Conservation (phyloP, 2,113 vertebrate genomes). For the Cinclus mexicanus region DNA sequence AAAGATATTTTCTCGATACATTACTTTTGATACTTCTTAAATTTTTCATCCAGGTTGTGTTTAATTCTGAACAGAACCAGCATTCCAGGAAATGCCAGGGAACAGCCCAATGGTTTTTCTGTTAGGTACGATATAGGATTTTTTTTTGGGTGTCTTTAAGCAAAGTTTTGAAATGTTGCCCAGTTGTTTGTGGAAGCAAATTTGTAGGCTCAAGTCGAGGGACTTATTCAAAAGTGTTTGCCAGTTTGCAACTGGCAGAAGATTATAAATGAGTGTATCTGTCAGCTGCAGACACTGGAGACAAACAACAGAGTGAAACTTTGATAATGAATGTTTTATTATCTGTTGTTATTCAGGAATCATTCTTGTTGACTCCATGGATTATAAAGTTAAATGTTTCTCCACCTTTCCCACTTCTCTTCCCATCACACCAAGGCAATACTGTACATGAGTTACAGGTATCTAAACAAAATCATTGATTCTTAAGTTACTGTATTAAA, state of each 20-base stretch:
- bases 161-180: conserved; percentile 26
- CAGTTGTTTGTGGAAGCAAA: conserved; percentile 33
- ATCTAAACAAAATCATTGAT: background rate
- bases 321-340: conserved; percentile 47
- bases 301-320: conserved; percentile 26
- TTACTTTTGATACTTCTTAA: background rate
- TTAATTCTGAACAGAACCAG: background rate
- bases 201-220: background rate
- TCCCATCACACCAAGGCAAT: background rate
- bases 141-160: background rate
- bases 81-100: background rate
- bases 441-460: background rate
- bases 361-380: conserved; percentile 10
- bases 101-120: background rate
- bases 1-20: background rate
- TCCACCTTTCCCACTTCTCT: background rate
- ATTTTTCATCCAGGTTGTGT: background rate
- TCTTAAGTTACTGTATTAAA: background rate
- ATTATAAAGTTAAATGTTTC: conserved; percentile 27
- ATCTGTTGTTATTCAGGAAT: conserved; percentile 29
- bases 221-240: conserved; percentile 27
- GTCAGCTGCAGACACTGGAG: conserved; percentile 49
- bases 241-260: background rate
- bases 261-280: conserved; percentile 56
- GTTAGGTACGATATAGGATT: background rate